A percentile compares a stretch with the other conserved stretches of the same genome.
phyloP scores from a whole-genome alignment of 37 sponge, comb jelly and placozoan species.

The Diacarnus erythraeanus region DNA sequence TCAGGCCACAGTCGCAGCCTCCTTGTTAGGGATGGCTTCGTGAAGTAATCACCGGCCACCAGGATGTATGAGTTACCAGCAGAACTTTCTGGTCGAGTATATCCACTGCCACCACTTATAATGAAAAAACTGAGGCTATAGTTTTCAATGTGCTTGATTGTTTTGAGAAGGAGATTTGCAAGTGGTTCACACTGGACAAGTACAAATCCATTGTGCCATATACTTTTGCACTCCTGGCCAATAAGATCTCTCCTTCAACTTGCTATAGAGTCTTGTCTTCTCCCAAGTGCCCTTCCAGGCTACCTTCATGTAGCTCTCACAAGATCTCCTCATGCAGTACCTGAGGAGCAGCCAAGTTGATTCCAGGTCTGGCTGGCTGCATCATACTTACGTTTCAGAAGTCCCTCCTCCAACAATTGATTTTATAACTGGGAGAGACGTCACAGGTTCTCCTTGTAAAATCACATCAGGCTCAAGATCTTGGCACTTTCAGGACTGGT shows the following conservation, averaged over 20 bases:
- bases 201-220: constrained; percentile 5
- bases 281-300: constrained; percentile 12
- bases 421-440: no score
- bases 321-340: background rate
- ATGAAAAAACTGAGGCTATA: constrained; percentile 1
- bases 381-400: no score
- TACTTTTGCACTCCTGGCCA: constrained; percentile 31
- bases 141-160: constrained; percentile 5
- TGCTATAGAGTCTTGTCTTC: constrained; percentile 5
- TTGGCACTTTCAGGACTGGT: no score
- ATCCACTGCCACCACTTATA: constrained; percentile 14
- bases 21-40: constrained; percentile 7
- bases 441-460: no score
- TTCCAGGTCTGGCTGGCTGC: no score
- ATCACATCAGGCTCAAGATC: no score
- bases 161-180: constrained; percentile 6
- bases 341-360: background rate
- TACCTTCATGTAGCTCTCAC: constrained; percentile 5
- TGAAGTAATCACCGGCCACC: constrained; percentile 36
- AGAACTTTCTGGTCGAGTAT: constrained; percentile 1
- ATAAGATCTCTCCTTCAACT: constrained; percentile 23
- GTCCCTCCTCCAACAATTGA: no score
- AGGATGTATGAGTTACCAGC: constrained; percentile 24
- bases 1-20: background rate
- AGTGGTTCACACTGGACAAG: constrained; percentile 16